Conservation (phyloP, 2,888 invertebrate genomes). For the Rapana venosa region DNA sequence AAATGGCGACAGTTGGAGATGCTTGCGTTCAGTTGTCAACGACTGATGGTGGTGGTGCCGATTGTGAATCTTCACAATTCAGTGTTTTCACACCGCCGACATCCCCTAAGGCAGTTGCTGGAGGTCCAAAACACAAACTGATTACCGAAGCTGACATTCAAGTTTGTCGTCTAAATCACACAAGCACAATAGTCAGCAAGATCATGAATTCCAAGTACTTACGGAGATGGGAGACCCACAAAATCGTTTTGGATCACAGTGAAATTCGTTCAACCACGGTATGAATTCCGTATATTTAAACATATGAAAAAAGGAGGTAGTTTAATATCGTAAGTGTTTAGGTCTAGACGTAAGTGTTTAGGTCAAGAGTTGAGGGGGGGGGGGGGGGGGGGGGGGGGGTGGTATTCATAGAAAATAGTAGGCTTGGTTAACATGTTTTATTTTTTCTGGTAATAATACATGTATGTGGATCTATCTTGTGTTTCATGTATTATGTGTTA, state of each 20-base stretch:
- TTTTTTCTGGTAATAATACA: no score
- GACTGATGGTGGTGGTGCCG: slow-evolving; percentile 50
- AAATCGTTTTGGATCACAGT: slow-evolving; percentile 84
- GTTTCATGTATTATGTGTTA: no score
- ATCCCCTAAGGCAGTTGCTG: slow-evolving; percentile 45
- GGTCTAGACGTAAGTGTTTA: no score
- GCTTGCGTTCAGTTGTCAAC: slow-evolving; percentile 52
- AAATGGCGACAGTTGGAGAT: slow-evolving; percentile 60
- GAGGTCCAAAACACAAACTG: slow-evolving; percentile 82
- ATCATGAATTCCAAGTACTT: slow-evolving; percentile 88
- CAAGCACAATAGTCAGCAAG: slow-evolving; percentile 88
- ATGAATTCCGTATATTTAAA: slow-evolving; percentile 61
- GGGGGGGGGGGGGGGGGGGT: no score
- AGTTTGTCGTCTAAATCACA: slow-evolving; percentile 88
- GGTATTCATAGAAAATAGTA: no score
- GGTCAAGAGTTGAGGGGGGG: no score
- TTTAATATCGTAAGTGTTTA: background rate
- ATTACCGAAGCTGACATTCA: slow-evolving; percentile 86
- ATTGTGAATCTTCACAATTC: slow-evolving; percentile 39
- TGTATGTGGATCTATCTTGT: no score
- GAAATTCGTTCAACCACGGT: slow-evolving; percentile 87
- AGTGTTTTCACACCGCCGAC: slow-evolving; percentile 49
- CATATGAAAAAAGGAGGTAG: background rate
- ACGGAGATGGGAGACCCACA: slow-evolving; percentile 88
- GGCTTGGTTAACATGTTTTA: no score